Evolutionary conservation across 2,797 vertebrate genomes (phyloP), one percentile per base, ranked within the genome.

Genomic region (Sciurus vulgaris): DNA sequence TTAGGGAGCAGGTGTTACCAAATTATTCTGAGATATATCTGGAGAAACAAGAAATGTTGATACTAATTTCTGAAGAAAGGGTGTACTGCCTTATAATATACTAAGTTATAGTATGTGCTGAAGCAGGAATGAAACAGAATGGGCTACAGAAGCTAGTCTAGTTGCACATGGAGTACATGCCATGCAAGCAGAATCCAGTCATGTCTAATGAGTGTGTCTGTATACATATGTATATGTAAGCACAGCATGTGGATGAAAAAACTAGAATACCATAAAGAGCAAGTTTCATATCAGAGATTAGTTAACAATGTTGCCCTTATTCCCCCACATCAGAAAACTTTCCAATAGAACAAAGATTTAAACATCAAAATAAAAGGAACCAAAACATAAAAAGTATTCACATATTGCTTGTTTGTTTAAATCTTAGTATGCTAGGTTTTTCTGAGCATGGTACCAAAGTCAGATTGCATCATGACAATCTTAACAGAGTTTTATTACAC

Each of bases 361-460:
- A 79, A 86, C 18, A 92, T 83, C 44, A 93, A 95, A 89, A 78
- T 90, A 69, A 63, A 92, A 91, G 51, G 15, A 86, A 82, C 24
- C 20, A 83, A 92, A 93, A 83, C 35, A 85, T 24, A 44, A 79
- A 38, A 91, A 73, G 8, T 67, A 89, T 51, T 18, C 44, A 15
- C 54, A 83, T 33, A 51, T 33, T 24, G 54, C 54, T 56, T 22
- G 15, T 65, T 77, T 76, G 35, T 28, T 67, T 65, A 41, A 79
- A 69, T 38, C 12, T 74, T 83, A 18, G 30, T 88, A 41, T n/a
- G 28, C 30, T 82, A 78, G 22, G 28, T 49, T 49, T 91, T 93
- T 76, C 59, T 72, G 9, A 96, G 41, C 20, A 92, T 61, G 88
- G 24, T 90, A 61, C n/a, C 26, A 47, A 93, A 92, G 35, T 51